Base-by-base conservation (phyloP, 2,113 vertebrate species). In the Thalassoma bifasciatum region DNA sequence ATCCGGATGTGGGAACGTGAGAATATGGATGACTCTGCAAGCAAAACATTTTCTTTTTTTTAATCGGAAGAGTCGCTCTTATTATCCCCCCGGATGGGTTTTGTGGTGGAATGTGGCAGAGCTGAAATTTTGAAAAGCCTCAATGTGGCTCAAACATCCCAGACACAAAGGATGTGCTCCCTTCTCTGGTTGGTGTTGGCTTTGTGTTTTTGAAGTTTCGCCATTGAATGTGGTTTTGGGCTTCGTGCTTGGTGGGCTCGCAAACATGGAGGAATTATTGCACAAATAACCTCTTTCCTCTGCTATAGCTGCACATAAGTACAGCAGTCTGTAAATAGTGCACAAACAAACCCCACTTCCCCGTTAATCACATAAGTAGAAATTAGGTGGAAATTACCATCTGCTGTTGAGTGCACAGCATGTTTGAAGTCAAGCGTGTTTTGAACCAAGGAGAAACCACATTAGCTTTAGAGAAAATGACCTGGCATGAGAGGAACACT, bases 1-100 rank as follows among this genome's bases (percentile, higher is more conserved):
- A 37, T 85, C 82, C 72, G 81, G 86, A 89, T 86, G 81, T 86
- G 83, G 83, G 82, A 91, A 88, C 58, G 58, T 86, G 84, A 88
- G 84, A 88, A 83, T 79, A 78, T 36, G 77, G 74, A 85, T 58
- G 81, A 86, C 75, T 85, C 71, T 16, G 46, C 79, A 79, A 83
- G 63, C 37, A 79, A 85, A 88, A 81, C 82, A 83, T 52, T 59
- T 53, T n/a, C n/a, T 72, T 75, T 79, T 3, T 81, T 63, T 65
- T 46, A 17, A 72, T 74, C 49, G 51, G 74, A 79, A 61, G 71
- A 79, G 70, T 81, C 24, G 8, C 44, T 42, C 30, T 50, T 58
- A 52, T 71, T 74, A 71, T 71, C 58, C 70, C 58, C 70, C 86
- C 75, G 72, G 87, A 81, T 75, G 79, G 75, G 76, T 80, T 84